Base-by-base conservation (phyloP, 2,797 vertebrate genomes). In the Neosilurus hyrtlii region DNA sequence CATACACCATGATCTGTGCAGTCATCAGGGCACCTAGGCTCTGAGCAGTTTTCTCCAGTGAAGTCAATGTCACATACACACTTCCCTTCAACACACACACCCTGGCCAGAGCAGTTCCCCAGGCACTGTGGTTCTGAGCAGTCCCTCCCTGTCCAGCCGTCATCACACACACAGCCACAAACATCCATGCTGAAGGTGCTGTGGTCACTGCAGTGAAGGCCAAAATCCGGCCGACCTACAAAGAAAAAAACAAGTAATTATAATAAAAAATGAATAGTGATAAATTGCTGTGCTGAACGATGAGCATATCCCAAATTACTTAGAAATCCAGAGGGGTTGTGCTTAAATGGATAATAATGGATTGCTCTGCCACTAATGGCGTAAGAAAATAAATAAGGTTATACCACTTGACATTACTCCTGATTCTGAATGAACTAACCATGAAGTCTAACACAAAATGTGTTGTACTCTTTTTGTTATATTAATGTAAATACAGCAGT, bases 131-230 rank as follows among this genome's bases (percentile, higher is more conserved):
- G 94, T 89, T 99, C 97, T 0, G 97, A 97, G 93, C 98, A 99
- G 93, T 99, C 98, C 92, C 96, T 97, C 82, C 98, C 98, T 0
- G 91, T 93, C 98, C 98, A 99, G 51, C 97, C 96, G 85, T 98
- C 96, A 22, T 95, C 94, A 83, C 98, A 99, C 90, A 97, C 89
- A 56, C 97, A 99, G 90, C 96, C 95, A 49, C 98, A 99, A 0
- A 96, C 90, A 71, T 99, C 97, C 86, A 98, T 91, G 91, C 94
- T 99, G 90, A 98, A 99, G 92, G 96, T 97, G 86, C 98, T 98
- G 0, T 99, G 98, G 73, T 96, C 96, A 2, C 95, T 95, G 95
- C 98, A 99, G 87, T 96, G 95, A 0, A 95, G 96, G 78, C 93
- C 91, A 74, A 95, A 97, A 91, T 99, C 97, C 90, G 97, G 87